These are phyloP conservation scores for Heptranchias perlo DNA, from an alignment of 2,113 vertebrate species.

Conservation along the genomic window DNA sequence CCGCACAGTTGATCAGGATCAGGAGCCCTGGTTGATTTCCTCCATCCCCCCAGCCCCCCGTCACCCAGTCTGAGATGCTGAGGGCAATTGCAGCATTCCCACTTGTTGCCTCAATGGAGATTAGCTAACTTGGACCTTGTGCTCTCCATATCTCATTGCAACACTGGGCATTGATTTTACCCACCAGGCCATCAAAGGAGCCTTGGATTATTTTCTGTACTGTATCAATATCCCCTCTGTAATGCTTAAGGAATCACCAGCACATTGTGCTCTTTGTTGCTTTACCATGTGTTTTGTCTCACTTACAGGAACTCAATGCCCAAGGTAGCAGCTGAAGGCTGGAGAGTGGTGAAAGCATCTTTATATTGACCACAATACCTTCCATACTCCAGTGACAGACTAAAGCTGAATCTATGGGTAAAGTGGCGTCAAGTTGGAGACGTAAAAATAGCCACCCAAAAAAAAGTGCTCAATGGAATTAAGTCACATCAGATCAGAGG, in stretches of 20 bases:
- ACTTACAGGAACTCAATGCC: conserved; percentile 30
- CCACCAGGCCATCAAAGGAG: not conserved
- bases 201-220: not conserved
- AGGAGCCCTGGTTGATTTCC: not conserved
- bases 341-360: conserved; percentile 19
- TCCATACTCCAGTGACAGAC: not conserved
- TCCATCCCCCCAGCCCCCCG: not conserved
- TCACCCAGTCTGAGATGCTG: not conserved
- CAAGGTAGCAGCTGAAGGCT: conserved; percentile 9
- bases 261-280: conserved; percentile 25
- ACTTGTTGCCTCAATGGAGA: not conserved
- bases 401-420: not conserved
- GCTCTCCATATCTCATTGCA: not conserved
- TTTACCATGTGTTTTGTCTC: conserved; percentile 7
- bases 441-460: not conserved
- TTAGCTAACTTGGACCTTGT: not conserved
- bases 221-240: not conserved
- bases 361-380: conserved; percentile 24
- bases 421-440: conserved; percentile 15
- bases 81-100: not conserved
- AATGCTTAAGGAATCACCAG: not conserved
- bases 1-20: not conserved
- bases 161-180: not conserved
- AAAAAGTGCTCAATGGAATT: not conserved
- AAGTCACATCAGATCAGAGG: not conserved